A percentile compares a stretch with the other conserved stretches of the same genome.
phyloP scores from a whole-genome alignment of 2,888 invertebrate species.

The Agrotis segetum region DNA sequence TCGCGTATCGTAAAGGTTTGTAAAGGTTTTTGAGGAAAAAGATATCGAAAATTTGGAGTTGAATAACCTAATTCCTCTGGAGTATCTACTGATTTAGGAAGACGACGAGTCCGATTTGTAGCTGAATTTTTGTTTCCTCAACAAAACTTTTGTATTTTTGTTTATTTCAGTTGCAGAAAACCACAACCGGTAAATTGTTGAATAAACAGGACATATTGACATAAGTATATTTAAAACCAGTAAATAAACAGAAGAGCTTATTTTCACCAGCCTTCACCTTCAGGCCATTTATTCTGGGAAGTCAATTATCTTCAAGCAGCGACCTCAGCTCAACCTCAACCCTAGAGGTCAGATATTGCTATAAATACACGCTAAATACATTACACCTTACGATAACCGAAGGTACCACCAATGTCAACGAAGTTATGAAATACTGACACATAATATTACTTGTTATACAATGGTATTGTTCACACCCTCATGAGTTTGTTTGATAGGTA shows the following conservation, averaged over 20 bases:
- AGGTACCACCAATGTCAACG: slow-evolving; percentile 47
- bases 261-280: slow-evolving; percentile 52
- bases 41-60: too few relatives aligned
- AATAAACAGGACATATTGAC: slow-evolving; percentile 7
- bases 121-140: too few relatives aligned
- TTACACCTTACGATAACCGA: slow-evolving; percentile 45
- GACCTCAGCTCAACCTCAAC: slow-evolving; percentile 46
- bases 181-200: too few relatives aligned
- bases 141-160: too few relatives aligned
- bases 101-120: too few relatives aligned
- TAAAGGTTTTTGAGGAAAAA: too few relatives aligned
- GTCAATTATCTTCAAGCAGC: slow-evolving; percentile 42
- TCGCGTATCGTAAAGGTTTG: too few relatives aligned
- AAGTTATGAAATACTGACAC: slow-evolving; percentile 57
- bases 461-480: slow-evolving; percentile 54
- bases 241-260: slow-evolving; percentile 23
- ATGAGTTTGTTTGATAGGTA: neutral
- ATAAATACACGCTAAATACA: slow-evolving; percentile 54
- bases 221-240: slow-evolving; percentile 23
- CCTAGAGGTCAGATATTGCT: slow-evolving; percentile 40
- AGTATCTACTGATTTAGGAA: too few relatives aligned
- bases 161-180: neutral
- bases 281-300: slow-evolving; percentile 45
- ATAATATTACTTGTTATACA: slow-evolving; percentile 58
- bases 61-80: too few relatives aligned